Conservation (phyloP, 1,140 invertebrate species). For the Drosophila suzukii region DNA sequence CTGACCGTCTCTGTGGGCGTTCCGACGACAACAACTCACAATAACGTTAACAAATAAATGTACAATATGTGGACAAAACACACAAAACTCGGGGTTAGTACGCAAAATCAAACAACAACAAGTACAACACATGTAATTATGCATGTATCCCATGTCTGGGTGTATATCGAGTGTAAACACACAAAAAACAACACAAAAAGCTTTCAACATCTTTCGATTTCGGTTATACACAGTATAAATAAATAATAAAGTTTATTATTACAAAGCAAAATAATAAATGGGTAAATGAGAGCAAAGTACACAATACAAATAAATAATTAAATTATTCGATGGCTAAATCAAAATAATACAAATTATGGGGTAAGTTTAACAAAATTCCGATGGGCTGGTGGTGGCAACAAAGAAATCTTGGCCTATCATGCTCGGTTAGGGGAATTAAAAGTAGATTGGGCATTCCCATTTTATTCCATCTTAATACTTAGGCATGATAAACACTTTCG, state of each 20-base stretch:
- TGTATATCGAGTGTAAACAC: conserved; percentile 5
- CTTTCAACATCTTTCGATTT: conserved; percentile 29
- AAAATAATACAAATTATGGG: conserved; percentile 33
- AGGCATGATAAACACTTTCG: conserved; percentile 15
- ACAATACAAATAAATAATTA: conserved; percentile 31
- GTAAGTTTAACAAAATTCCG: conserved; percentile 3
- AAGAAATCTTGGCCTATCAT: conserved; percentile 25
- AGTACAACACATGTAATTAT: conserved; percentile 49
- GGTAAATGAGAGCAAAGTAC: conserved; percentile 27
- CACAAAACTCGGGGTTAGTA: conserved; percentile 52
- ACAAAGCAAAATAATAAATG: conserved; percentile 32
- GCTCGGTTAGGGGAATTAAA: conserved; percentile 1
- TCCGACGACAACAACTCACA: conserved; percentile 34
- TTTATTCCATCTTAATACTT: neutral
- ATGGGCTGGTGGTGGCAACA: conserved; percentile 19
- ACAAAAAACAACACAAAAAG: conserved; percentile 43
- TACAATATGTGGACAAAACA: conserved; percentile 25
- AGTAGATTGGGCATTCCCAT: neutral
- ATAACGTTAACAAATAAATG: conserved; percentile 23
- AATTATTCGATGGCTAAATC: conserved; percentile 27
- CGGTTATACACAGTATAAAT: conserved; percentile 51
- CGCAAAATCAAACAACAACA: conserved; percentile 60
- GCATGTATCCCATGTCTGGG: conserved; percentile 23
- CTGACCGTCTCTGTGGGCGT: conserved; percentile 17
- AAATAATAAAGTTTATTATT: conserved; percentile 54